Evolutionary conservation across 1,140 invertebrate genomes (phyloP), one percentile per base, ranked within the genome.

Genomic region (Diprion similis): DNA sequence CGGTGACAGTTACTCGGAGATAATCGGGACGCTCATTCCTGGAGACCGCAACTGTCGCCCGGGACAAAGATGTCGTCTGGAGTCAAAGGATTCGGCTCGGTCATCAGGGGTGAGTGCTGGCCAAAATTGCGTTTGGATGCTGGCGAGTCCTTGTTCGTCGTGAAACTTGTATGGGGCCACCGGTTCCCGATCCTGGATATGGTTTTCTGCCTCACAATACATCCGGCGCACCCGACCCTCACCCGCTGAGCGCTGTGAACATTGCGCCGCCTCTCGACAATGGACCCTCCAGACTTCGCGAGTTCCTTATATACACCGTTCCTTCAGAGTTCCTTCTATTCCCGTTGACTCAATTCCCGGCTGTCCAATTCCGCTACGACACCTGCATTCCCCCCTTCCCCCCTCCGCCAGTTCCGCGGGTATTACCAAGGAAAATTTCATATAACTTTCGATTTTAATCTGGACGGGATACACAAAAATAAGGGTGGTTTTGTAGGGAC

Each of bases 361-460:
- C 9, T 59, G 51, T 59, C 51, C 11, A 8, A 59, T 59, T 59
- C 6, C 9, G 51, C 51, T 3, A 4, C 51, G 51, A 37, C 24
- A 37, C 24, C 24, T 37, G 1, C 0, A 37, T 37, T 59, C 0
- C 51, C 79, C 77, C 78, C 75, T 80, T 80, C 76, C 76, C 72
- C 78, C 76, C 75, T 72, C 77, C 66, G 47, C 74, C 72, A 81
- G 76, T 73, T 77, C 76, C 80, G 70, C 78, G 73, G 76, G 77
- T 77, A 77, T 77, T 76, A 76, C 76, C 75, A 80, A 76, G 73
- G 78, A 81, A 80, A 82, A 83, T 83, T 80, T 81, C 80, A 81
- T 79, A 82, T 79, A 82, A 82, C 78, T 83, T 84, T 82, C 82
- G 68, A 83, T 82, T 83, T 78, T 82, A 80, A 77, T 78, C 77